phyloP scores from a whole-genome alignment of 2,888 invertebrate species.

The Tortricodes alternella region DNA sequence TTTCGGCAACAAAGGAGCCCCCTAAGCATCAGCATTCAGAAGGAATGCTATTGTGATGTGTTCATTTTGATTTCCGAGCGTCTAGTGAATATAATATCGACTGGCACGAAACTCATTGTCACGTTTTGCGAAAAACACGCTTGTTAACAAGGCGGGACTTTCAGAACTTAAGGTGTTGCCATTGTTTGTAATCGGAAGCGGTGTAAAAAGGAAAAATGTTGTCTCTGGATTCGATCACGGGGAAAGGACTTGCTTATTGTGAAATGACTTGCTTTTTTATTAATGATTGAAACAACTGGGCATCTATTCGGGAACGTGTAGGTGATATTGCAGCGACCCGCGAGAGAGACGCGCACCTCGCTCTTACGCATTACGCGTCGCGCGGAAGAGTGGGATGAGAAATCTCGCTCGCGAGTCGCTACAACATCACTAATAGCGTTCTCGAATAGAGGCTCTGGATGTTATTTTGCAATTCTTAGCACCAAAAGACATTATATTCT shows the following conservation, averaged over 20 bases:
- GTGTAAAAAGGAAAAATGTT: slow-evolving; percentile 29
- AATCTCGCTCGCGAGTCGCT: no score
- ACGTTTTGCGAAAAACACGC: slow-evolving; percentile 23
- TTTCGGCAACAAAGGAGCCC: slow-evolving; percentile 36
- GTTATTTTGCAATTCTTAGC: no score
- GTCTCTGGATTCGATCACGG: slow-evolving; percentile 27
- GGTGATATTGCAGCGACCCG: no score
- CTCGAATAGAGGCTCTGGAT: no score
- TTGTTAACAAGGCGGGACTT: slow-evolving; percentile 27
- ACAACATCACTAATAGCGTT: no score
- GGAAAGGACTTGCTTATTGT: slow-evolving; percentile 6
- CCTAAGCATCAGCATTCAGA: slow-evolving; percentile 40
- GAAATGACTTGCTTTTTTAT: slow-evolving; percentile 10
- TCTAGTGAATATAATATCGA: slow-evolving; percentile 30
- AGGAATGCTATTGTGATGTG: slow-evolving; percentile 40
- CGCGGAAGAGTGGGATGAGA: no score
- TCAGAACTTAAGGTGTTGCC: slow-evolving; percentile 27
- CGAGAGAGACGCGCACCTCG: no score
- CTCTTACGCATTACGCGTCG: no score
- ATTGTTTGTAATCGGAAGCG: slow-evolving; percentile 28
- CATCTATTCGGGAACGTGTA: slow-evolving; percentile 1
- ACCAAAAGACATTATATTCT: no score
- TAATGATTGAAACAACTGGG: background rate
- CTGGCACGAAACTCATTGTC: slow-evolving; percentile 29
- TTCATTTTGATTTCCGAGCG: slow-evolving; percentile 39